Evolutionary conservation across 2,113 vertebrate genomes (phyloP), one percentile per base, ranked within the genome.

Genomic region (Puntigrus tetrazona): DNA sequence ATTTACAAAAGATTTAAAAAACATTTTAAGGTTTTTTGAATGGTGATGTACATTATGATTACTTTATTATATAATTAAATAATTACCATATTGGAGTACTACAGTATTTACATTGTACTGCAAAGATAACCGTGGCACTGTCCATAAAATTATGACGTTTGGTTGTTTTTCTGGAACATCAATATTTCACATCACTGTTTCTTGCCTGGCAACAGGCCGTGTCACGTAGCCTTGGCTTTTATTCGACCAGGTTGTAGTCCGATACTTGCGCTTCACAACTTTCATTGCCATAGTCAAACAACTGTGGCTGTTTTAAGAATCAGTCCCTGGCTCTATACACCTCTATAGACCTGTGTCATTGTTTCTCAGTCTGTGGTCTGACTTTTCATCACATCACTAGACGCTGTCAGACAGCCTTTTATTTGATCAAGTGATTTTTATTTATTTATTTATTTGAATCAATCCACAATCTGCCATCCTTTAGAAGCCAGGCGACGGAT

Each of bases 351-450:
- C 34, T 83, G 27, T 27, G 34, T 75, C 27, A 61, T 67, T 81
- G 50, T 59, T 70, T 22, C 81, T 77, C 55, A 38, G 70, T 13
- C 41, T 77, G 78, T 84, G 82, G 43, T 80, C 34, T 76, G 59
- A 72, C 63, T 79, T 82, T 76, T 70, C 57, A 74, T 74, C 73
- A 76, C 45, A 76, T 83, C 41, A 70, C 65, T 38, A 34, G 79
- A 86, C 55, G 38, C 34, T 63, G 63, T 79, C 83, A 57, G 69
- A 67, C 72, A 69, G 76, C 75, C 16, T 45, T 59, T 6, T 47
- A 38, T 47, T 57, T 38, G 65, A 69, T 38, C 63, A 45, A 22
- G 25, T n/a, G 7, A 27, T 41, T 50, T 79, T 74, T 78, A n/a
- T n/a, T n/a, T n/a, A n/a, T 65, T 7, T 7, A n/a, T 61, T 34